phyloP scores from a whole-genome alignment of 2,797 vertebrate species.

The Lepus oiostolus region DNA sequence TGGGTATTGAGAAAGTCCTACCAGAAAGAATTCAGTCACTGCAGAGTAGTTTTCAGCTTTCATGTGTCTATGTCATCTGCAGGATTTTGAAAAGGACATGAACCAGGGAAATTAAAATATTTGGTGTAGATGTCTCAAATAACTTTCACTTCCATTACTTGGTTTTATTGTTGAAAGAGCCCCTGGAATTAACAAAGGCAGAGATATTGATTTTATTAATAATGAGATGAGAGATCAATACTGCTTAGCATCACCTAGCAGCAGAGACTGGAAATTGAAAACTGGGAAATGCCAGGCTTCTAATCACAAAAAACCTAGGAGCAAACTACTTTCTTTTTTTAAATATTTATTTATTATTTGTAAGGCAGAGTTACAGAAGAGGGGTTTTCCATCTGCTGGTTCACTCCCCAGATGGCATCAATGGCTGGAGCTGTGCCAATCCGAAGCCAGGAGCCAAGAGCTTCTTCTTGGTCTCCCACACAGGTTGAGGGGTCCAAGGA shows the following conservation, averaged over 20 bases:
- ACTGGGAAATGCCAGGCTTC: background rate
- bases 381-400: too few relatives aligned
- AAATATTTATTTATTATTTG: too few relatives aligned
- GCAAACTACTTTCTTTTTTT: background rate
- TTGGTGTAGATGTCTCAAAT: background rate
- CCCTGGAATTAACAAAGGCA: background rate
- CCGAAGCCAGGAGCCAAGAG: too few relatives aligned
- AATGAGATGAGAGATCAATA: background rate
- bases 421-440: too few relatives aligned
- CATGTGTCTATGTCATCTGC: background rate
- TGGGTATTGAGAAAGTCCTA: constrained; percentile 68
- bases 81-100: background rate
- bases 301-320: background rate
- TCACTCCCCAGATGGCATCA: too few relatives aligned
- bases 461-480: too few relatives aligned
- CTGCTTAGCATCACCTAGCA: background rate
- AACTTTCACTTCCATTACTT: background rate
- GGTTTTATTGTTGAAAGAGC: background rate
- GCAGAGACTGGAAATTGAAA: background rate
- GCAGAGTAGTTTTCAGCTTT: constrained; percentile 58
- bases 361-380: too few relatives aligned
- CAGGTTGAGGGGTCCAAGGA: too few relatives aligned
- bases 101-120: background rate
- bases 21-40: constrained; percentile 62
- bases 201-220: background rate